These are phyloP conservation scores for Phalacrocorax aristotelis DNA, from an alignment of 2,113 vertebrate species.

Conservation along the genomic window DNA sequence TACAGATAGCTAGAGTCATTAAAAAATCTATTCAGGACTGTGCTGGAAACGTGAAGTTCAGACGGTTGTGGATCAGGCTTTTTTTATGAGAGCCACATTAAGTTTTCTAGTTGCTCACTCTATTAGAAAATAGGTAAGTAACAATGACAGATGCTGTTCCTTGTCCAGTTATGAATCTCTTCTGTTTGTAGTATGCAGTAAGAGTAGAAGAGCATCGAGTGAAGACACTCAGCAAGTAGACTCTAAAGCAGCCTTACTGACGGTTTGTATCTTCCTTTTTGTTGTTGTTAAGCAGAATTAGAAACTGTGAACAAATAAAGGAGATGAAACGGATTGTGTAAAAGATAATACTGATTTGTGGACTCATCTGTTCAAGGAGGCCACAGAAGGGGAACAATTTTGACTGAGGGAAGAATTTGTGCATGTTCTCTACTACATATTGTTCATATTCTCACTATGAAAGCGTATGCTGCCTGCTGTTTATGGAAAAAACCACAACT, in stretches of 20 bases:
- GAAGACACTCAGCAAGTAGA: constrained; percentile 86
- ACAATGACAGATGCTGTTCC: neutral
- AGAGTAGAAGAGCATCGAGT: constrained; percentile 74
- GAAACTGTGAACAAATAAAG: neutral
- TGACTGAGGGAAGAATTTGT: neutral
- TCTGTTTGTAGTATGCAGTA: constrained; percentile 73
- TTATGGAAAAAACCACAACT: neutral
- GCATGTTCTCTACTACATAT: neutral
- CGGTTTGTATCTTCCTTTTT: constrained; percentile 72
- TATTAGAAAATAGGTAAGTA: neutral
- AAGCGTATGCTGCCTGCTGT: neutral
- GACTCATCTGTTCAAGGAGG: neutral
- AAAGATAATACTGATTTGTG: neutral
- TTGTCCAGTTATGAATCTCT: neutral
- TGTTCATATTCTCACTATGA: neutral
- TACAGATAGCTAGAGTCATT: neutral
- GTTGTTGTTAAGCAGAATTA: neutral
- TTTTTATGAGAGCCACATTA: neutral
- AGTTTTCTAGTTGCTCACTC: neutral
- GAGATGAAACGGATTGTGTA: neutral
- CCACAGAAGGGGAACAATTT: neutral
- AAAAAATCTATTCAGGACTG: neutral
- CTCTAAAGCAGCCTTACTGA: constrained; percentile 80
- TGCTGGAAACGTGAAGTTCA: neutral
- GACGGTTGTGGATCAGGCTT: neutral